A percentile compares a stretch with the other conserved stretches of the same genome.
Conservation (phyloP, 2,797 vertebrate genomes). For the Okamejei kenojei region DNA sequence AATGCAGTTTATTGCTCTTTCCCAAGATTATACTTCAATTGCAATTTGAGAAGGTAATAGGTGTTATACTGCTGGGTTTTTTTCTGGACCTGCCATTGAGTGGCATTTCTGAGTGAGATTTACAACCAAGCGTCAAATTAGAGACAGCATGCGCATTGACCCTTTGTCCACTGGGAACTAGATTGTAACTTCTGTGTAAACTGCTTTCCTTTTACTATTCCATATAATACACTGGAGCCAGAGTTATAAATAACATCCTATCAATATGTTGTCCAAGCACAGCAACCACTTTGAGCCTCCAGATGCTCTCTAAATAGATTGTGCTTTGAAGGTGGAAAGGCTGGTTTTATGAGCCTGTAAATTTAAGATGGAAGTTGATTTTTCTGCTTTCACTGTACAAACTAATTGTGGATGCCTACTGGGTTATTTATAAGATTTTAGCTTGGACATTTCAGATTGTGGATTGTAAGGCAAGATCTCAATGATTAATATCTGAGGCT, state of each 20-base stretch:
- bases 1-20: background rate
- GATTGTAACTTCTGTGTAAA: background rate
- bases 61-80: background rate
- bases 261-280: background rate
- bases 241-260: conserved; percentile 29
- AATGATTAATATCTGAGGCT: no score
- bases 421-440: background rate
- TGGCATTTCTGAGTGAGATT: conserved; percentile 8
- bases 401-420: background rate
- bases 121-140: conserved; percentile 1
- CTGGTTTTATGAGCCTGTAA: conserved; percentile 15
- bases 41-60: background rate
- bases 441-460: background rate
- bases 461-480: background rate
- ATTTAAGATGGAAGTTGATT: background rate
- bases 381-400: background rate
- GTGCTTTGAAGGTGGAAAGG: conserved; percentile 6
- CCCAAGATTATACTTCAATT: background rate
- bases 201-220: background rate
- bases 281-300: background rate
- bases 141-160: background rate
- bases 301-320: conserved; percentile 14
- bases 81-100: background rate
- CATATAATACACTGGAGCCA: background rate
- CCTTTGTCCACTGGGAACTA: background rate